phyloP scores from a whole-genome alignment of 2,113 vertebrate genomes.

The Promerops cafer region DNA sequence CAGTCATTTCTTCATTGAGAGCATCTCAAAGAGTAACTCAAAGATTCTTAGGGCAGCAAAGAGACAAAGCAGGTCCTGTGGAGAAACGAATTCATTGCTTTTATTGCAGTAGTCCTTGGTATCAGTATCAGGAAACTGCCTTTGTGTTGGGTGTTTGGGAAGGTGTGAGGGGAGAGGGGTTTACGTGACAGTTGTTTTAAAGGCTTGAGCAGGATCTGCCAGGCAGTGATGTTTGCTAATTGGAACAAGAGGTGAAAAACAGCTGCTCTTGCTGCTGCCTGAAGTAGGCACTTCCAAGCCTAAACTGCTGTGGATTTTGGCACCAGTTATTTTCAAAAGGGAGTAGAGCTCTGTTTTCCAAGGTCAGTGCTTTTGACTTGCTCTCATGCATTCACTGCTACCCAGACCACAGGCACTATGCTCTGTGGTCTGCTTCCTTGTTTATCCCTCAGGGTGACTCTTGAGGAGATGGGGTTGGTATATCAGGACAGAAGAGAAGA shows the following conservation, averaged over 20 bases:
- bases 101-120: background rate
- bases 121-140: background rate
- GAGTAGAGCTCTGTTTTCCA: background rate
- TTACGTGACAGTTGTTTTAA: background rate
- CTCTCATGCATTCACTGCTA: fast-evolving
- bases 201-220: background rate
- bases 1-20: background rate
- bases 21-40: fast-evolving
- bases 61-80: background rate
- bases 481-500: too few relatives aligned
- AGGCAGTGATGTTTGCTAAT: background rate
- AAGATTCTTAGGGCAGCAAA: background rate
- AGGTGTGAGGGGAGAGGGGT: background rate
- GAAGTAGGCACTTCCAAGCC: background rate
- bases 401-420: background rate
- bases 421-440: background rate
- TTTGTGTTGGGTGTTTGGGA: background rate
- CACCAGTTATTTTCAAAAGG: background rate
- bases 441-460: background rate
- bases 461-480: background rate
- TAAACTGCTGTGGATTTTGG: background rate
- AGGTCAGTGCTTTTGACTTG: background rate
- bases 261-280: background rate
- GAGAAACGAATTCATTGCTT: background rate
- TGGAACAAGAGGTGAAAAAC: background rate